Evolutionary conservation across 2,888 invertebrate species (phyloP).

Genomic region (Aporophyla lueneburgensis): DNA sequence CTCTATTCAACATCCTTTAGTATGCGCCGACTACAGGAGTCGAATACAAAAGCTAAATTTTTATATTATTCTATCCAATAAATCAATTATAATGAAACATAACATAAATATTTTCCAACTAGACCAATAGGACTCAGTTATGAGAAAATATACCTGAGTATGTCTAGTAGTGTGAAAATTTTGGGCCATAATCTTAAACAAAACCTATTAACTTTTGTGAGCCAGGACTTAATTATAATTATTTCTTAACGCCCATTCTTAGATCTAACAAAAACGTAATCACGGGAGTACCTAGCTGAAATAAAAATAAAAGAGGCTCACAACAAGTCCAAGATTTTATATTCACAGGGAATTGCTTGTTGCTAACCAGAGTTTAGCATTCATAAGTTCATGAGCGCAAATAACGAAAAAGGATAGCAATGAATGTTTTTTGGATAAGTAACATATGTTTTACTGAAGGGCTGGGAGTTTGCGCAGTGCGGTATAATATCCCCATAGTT

Average conservation of each 20-base stretch:
- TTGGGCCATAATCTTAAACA: background rate
- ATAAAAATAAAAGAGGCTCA: background rate
- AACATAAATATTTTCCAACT: background rate
- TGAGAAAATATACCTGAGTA: background rate
- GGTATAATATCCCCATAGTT: slow-evolving; percentile 40
- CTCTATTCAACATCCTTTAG: background rate
- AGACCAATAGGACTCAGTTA: background rate
- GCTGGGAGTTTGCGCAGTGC: slow-evolving; percentile 52
- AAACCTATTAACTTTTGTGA: background rate
- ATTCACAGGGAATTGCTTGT: slow-evolving; percentile 11
- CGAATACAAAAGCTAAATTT: background rate
- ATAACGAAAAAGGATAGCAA: slow-evolving; percentile 43
- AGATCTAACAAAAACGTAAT: background rate
- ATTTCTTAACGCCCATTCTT: background rate
- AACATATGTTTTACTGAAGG: slow-evolving; percentile 45
- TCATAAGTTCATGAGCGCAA: slow-evolving; percentile 30
- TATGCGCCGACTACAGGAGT: background rate
- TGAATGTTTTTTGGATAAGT: slow-evolving; percentile 43
- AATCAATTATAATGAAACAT: background rate
- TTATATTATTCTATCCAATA: slow-evolving; percentile 3
- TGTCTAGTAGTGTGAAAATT: background rate
- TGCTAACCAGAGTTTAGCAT: slow-evolving; percentile 31
- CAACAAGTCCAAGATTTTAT: slow-evolving; percentile 9
- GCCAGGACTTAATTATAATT: slow-evolving; percentile 8
- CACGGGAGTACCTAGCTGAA: background rate